phyloP scores from a whole-genome alignment of 2,888 invertebrate species.

The Agriotes lineatus region DNA sequence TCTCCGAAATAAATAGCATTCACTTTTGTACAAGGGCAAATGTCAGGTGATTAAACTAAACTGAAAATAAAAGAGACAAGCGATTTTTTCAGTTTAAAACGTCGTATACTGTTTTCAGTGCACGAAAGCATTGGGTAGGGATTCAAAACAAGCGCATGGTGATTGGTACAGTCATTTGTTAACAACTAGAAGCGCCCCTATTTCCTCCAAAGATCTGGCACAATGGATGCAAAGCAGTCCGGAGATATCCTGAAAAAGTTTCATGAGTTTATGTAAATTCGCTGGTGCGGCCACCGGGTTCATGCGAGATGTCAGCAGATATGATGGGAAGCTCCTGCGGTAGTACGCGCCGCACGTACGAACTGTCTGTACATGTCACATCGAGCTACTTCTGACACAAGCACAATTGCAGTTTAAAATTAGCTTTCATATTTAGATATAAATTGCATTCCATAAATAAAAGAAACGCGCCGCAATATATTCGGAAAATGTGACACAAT shows the following conservation, averaged over 20 bases:
- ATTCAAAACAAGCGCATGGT: no score
- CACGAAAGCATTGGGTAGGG: no score
- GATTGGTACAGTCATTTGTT: no score
- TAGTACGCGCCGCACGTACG: slow-evolving; percentile 55
- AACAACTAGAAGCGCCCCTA: no score
- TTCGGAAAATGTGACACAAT: slow-evolving; percentile 36
- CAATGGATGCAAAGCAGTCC: no score
- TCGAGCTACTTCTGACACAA: slow-evolving; percentile 58
- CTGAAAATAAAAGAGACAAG: no score
- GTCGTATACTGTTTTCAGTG: no score
- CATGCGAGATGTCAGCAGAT: slow-evolving; percentile 44
- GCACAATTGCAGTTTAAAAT: slow-evolving; percentile 61
- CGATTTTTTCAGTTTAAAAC: no score
- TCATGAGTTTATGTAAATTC: slow-evolving; percentile 34
- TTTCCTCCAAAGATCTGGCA: no score
- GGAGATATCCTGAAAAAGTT: slow-evolving; percentile 21
- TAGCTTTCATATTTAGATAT: slow-evolving; percentile 62
- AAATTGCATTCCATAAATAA: slow-evolving; percentile 55
- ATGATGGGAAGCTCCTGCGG: slow-evolving; percentile 47
- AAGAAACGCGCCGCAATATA: slow-evolving; percentile 33
- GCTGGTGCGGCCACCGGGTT: slow-evolving; percentile 24
- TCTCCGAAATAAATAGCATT: no score
- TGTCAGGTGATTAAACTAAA: no score
- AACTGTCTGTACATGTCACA: slow-evolving; percentile 61
- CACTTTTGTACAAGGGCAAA: no score